phyloP scores from a whole-genome alignment of 1,140 invertebrate genomes.

The Ditylenchus dipsaci region DNA sequence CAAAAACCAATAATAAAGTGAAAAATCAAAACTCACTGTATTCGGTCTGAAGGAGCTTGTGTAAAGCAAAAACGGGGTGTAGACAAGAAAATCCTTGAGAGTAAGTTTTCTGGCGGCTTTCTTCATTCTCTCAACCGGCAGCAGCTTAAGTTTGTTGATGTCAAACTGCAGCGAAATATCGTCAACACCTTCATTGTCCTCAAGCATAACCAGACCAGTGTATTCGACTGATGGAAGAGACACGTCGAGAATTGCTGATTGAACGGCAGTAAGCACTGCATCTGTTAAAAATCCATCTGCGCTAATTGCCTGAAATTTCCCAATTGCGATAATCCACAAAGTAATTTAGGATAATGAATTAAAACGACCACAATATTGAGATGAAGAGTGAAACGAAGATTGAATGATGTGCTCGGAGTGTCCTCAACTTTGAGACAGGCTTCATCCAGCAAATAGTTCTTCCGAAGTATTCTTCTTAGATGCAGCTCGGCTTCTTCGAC shows the following conservation, averaged over 20 bases:
- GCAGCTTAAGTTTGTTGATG: conserved; percentile 16
- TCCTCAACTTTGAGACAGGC: neutral
- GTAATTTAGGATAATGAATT: neutral
- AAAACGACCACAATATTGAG: conserved; percentile 22
- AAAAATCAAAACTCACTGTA: neutral
- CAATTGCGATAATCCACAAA: too few relatives aligned
- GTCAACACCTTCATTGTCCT: conserved; percentile 9
- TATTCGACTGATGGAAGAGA: conserved; percentile 15
- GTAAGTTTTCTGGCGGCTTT: neutral
- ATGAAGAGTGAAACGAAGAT: conserved; percentile 33
- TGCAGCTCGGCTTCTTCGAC: conserved; percentile 25
- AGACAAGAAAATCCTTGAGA: conserved; percentile 18
- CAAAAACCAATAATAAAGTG: too few relatives aligned
- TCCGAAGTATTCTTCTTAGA: conserved; percentile 13
- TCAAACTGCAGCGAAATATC: conserved; percentile 31
- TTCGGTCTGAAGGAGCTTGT: neutral
- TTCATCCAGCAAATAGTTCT: conserved; percentile 15
- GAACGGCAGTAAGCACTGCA: conserved; percentile 23
- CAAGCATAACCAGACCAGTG: neutral
- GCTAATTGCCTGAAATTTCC: conserved; percentile 22
- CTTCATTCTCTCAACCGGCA: neutral
- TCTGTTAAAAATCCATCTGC: conserved; percentile 28
- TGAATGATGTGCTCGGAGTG: conserved; percentile 10
- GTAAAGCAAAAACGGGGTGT: conserved; percentile 28
- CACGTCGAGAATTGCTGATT: conserved; percentile 24